These are phyloP conservation scores for Lutjanus argentimaculatus DNA, from an alignment of 2,797 vertebrate species.

Conservation along the genomic window DNA sequence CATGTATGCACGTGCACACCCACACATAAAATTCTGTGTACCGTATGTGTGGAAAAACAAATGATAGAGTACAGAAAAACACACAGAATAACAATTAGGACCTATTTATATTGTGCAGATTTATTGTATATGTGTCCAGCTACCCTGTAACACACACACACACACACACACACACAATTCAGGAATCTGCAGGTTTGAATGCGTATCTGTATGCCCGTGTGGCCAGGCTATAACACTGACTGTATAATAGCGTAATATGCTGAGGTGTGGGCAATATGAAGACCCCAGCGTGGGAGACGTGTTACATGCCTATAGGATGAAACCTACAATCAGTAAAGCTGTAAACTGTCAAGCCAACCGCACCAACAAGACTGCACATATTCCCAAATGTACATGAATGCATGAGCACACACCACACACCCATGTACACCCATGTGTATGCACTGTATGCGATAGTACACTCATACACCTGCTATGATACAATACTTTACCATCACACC, in stretches of 20 bases:
- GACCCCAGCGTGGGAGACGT: slow-evolving; percentile 41
- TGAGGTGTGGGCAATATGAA: slow-evolving; percentile 35
- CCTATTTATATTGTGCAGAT: background rate
- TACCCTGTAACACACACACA: background rate
- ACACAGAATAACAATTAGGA: background rate
- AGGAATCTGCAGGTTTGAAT: slow-evolving; percentile 1
- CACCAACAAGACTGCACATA: slow-evolving; percentile 4
- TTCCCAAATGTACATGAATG: slow-evolving; percentile 27
- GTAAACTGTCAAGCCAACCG: slow-evolving; percentile 51
- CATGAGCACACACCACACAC: background rate
- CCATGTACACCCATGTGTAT: background rate
- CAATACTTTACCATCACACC: slow-evolving; percentile 47
- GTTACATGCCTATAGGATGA: slow-evolving; percentile 40
- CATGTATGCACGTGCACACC: background rate
- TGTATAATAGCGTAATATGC: slow-evolving; percentile 54
- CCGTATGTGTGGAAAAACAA: background rate
- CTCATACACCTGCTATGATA: slow-evolving; percentile 32
- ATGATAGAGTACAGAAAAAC: background rate
- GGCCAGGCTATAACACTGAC: slow-evolving; percentile 50
- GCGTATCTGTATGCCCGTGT: slow-evolving; percentile 30
- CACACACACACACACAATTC: background rate
- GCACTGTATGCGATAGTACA: background rate
- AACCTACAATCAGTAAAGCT: slow-evolving; percentile 47
- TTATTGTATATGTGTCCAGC: background rate
- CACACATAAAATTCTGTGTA: background rate